Base-by-base conservation (phyloP, 1,140 invertebrate species). In the Penaeus indicus region DNA sequence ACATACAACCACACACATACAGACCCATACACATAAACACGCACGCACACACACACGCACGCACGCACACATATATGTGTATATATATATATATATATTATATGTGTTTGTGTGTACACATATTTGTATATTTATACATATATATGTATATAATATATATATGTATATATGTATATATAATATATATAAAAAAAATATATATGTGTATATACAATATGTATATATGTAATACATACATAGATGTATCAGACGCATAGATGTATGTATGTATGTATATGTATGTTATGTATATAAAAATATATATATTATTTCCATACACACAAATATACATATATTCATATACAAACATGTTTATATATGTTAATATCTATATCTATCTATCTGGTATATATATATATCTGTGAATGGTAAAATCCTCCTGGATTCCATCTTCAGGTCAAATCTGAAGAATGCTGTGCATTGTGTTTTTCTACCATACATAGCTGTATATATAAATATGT, bases 241-340 rank as follows among this genome's bases (percentile, higher is more conserved):
- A 47, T 13, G 11, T 5, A 47, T 47, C 11, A 72, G 3, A 27
- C 22, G 27, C 38, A 72, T 72, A 72, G 19, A 72, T 72, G n/a
- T 72, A 72, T 72, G n/a, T 75, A 75, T 10, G 32, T 10, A 75
- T 32, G 27, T 75, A 75, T 75, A 75, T 10, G 32, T 75, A 32
- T 72, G n/a, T 72, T 75, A 75, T 75, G n/a, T 75, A 72, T 72
- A 72, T 72, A n/a, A n/a, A n/a, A n/a, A 72, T 72, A 38, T 72
- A 38, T 72, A 1, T 25, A 72, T 25, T 72, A 32, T 72, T 13
- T 72, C 2, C n/a, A 72, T 72, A 72, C n/a, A 72, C n/a, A 72
- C n/a, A 72, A 22, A 72, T 72, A 72, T 72, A 72, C n/a, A 72
- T 16, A 72, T 72, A 72, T 72, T 22, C n/a, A 27, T 72, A 72